phyloP scores from a whole-genome alignment of 2,113 vertebrate species.

The Carollia perspicillata region DNA sequence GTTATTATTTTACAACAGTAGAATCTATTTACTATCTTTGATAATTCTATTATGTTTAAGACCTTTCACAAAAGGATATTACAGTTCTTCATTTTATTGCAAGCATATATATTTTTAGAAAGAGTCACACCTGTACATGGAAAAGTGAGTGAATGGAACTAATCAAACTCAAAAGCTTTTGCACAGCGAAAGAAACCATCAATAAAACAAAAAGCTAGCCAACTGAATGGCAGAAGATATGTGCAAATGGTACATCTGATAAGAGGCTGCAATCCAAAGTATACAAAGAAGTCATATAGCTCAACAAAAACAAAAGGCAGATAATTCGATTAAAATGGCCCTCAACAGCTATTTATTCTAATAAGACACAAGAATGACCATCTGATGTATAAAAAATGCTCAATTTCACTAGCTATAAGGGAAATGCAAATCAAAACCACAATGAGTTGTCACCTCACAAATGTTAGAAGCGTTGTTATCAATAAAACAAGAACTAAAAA shows the following conservation, averaged over 20 bases:
- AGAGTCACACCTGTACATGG: conserved; percentile 13
- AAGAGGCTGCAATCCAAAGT: neutral
- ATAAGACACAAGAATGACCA: neutral
- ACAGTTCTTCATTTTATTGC: conserved; percentile 73
- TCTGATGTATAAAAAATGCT: neutral
- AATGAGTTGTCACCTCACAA: neutral
- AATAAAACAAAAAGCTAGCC: neutral
- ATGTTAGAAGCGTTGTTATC: neutral
- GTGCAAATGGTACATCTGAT: neutral
- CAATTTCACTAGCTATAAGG: neutral
- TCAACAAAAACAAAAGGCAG: neutral
- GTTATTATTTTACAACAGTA: conserved; percentile 76
- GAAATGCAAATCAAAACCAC: neutral
- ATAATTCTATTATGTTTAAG: conserved; percentile 73
- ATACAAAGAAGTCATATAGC: neutral
- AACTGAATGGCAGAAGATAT: neutral
- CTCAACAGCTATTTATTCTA: neutral
- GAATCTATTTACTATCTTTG: conserved; percentile 68
- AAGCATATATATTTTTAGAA: conserved; percentile 52
- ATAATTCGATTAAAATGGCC: neutral
- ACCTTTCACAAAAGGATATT: conserved; percentile 72
- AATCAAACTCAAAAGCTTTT: neutral
- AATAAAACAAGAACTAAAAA: neutral
- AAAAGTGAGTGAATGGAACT: neutral
- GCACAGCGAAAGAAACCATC: neutral